These are phyloP conservation scores for Enteromius viviparus DNA, from an alignment of 2,797 vertebrate species.

Conservation along the genomic window DNA sequence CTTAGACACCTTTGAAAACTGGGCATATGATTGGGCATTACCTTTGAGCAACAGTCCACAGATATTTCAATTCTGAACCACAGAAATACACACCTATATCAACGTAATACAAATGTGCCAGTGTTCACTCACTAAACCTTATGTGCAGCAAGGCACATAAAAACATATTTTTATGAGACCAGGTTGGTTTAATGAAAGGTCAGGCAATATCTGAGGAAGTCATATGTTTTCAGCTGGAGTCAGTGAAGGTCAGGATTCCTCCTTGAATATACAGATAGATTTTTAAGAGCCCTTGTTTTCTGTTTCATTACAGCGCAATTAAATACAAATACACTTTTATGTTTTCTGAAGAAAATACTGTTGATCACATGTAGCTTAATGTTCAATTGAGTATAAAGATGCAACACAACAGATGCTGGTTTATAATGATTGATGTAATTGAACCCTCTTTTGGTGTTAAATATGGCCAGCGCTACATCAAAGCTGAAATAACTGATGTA, in stretches of 20 bases:
- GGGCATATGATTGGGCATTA: no score
- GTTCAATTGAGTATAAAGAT: not conserved
- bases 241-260: constrained; percentile 7
- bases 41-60: no score
- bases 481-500: constrained; percentile 21
- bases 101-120: no score
- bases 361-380: not conserved
- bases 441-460: not conserved
- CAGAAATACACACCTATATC: no score
- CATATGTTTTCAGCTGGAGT: not conserved
- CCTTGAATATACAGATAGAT: not conserved
- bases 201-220: not conserved
- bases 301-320: not conserved
- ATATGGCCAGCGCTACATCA: not conserved
- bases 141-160: no score
- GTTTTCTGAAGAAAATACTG: not conserved
- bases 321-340: not conserved
- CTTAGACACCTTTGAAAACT: no score
- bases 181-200: not conserved
- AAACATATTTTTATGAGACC: no score
- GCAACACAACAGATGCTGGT: not conserved
- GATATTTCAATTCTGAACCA: no score
- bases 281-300: not conserved
- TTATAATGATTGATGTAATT: not conserved
- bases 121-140: no score